These are phyloP conservation scores for Leptoclinus maculatus DNA, from an alignment of 2,797 vertebrate genomes.

Conservation along the genomic window DNA sequence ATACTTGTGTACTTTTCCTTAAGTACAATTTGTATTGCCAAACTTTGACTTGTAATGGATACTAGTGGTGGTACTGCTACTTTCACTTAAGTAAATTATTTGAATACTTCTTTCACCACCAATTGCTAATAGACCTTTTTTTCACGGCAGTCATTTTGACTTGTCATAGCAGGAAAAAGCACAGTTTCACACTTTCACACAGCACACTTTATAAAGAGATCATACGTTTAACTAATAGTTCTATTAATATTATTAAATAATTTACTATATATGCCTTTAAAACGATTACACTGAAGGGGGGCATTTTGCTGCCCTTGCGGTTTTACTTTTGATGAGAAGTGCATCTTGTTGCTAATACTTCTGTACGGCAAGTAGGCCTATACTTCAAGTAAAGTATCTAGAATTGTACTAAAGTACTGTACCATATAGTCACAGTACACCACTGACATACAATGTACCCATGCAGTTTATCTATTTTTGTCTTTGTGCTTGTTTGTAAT, in stretches of 20 bases:
- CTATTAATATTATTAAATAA: neutral
- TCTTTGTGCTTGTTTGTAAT: neutral
- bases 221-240: neutral
- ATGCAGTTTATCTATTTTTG: neutral
- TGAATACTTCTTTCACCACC: neutral
- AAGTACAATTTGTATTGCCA: neutral
- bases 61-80: neutral
- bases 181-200: neutral
- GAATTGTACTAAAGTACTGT: neutral
- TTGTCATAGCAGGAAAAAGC: neutral
- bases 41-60: neutral
- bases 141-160: neutral
- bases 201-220: neutral
- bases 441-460: neutral
- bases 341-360: neutral
- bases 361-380: neutral
- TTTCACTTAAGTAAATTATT: neutral
- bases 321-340: neutral
- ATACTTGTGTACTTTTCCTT: neutral
- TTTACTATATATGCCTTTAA: neutral
- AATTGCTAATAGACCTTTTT: neutral
- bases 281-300: neutral
- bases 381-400: neutral
- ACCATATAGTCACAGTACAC: neutral
- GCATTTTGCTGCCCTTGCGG: neutral